Percentiles rank a stretch among this genome's conserved stretches.
phyloP scores from a whole-genome alignment of 92 coral and sea anemone genomes.

The Meandrina meandrites region DNA sequence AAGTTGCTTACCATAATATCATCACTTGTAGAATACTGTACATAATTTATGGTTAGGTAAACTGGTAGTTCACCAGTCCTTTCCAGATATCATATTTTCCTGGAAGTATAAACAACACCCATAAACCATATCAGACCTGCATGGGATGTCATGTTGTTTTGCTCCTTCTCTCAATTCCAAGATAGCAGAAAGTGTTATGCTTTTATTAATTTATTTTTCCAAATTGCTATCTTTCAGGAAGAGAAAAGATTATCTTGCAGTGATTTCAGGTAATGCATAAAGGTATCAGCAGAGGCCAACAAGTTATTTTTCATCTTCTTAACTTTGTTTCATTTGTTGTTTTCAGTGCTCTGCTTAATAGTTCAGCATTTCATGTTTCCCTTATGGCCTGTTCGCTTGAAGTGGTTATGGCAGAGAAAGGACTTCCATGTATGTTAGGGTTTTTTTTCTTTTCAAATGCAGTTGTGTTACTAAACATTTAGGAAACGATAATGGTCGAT shows the following conservation, averaged over 20 bases:
- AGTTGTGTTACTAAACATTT: not conserved
- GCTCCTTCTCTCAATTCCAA: not conserved
- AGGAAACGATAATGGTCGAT: no score
- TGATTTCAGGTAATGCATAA: slow-evolving; percentile 39
- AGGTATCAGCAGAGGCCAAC: not conserved
- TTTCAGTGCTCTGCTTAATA: slow-evolving; percentile 58
- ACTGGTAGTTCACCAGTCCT: no score
- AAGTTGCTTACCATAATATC: not conserved
- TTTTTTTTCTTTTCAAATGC: not conserved
- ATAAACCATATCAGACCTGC: no score
- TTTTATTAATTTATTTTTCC: not conserved
- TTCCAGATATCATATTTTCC: no score
- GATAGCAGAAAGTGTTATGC: not conserved
- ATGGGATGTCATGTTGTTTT: no score
- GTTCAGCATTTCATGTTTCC: slow-evolving; percentile 49
- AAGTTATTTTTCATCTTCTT: not conserved
- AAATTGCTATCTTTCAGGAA: slow-evolving; percentile 15
- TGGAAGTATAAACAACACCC: no score
- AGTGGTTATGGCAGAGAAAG: slow-evolving; percentile 45
- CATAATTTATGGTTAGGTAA: not conserved
- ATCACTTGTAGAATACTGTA: not conserved
- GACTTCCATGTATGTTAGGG: slow-evolving; percentile 16
- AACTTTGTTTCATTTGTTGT: not conserved
- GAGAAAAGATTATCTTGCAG: slow-evolving; percentile 41
- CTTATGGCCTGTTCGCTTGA: slow-evolving; percentile 67